phyloP scores from a whole-genome alignment of 2,113 vertebrate species.

The Anguilla japonica region DNA sequence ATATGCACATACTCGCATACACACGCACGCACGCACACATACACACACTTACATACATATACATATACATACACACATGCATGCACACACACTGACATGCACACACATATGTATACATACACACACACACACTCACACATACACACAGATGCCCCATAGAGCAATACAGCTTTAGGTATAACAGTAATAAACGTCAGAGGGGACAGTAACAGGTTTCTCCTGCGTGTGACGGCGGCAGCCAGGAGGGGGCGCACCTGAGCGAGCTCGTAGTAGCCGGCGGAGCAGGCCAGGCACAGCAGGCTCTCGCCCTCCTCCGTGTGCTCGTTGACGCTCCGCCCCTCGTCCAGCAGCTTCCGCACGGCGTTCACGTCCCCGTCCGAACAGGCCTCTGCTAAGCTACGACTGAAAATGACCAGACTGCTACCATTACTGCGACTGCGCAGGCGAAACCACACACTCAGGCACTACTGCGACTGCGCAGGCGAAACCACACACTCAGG shows the following conservation, averaged over 20 bases:
- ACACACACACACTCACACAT: too few relatives aligned
- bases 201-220: too few relatives aligned
- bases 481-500: too few relatives aligned
- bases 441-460: constrained; percentile 50
- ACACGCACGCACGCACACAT: too few relatives aligned
- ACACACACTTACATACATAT: not conserved
- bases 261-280: constrained; percentile 96
- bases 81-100: not conserved
- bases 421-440: constrained; percentile 81
- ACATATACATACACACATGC: not conserved
- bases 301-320: constrained; percentile 98
- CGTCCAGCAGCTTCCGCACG: constrained; percentile 93
- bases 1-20: too few relatives aligned
- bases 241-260: constrained; percentile 80
- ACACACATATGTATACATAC: not conserved
- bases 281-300: constrained; percentile 94
- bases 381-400: constrained; percentile 98
- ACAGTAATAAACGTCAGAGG: too few relatives aligned
- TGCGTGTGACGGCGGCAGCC: too few relatives aligned
- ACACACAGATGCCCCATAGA: too few relatives aligned
- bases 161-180: too few relatives aligned
- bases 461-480: too few relatives aligned
- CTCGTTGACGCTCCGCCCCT: constrained; percentile 96
- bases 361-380: constrained; percentile 98
- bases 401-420: constrained; percentile 89